A percentile compares a stretch with the other conserved stretches of the same genome.
These are phyloP conservation scores for Apus apus DNA, from an alignment of 2,113 vertebrate genomes.

Conservation along the genomic window DNA sequence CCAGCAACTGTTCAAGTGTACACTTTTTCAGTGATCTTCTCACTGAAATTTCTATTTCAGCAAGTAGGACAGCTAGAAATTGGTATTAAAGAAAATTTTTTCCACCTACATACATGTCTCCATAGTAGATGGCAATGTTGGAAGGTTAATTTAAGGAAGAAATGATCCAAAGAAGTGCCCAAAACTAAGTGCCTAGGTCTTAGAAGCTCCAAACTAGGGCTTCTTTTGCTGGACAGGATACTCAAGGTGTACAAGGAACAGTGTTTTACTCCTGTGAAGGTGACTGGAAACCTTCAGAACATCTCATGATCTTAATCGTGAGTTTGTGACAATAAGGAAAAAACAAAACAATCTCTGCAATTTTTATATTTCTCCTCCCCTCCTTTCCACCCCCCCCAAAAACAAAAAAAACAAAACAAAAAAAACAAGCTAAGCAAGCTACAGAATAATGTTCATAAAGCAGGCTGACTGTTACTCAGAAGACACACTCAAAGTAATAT, in stretches of 20 bases:
- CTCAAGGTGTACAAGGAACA: neutral
- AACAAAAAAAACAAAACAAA: no score
- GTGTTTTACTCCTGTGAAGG: neutral
- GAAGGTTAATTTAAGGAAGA: neutral
- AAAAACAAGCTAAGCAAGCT: no score
- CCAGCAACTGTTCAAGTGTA: neutral
- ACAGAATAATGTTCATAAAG: neutral
- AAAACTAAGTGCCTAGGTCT: neutral
- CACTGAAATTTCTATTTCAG: neutral
- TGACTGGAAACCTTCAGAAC: neutral
- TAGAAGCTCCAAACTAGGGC: no score
- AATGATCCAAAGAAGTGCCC: neutral
- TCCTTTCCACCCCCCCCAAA: no score
- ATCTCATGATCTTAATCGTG: neutral
- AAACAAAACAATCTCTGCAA: rapidly evolving
- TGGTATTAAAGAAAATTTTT: neutral
- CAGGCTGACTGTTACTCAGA: neutral
- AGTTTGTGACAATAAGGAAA: neutral
- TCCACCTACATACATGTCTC: neutral
- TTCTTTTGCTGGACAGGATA: neutral
- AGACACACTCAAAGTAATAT: neutral
- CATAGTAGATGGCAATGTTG: neutral
- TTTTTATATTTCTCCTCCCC: no score
- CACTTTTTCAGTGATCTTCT: neutral
- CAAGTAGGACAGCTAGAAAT: neutral